Evolutionary conservation across 2,888 invertebrate species (phyloP).

Genomic region (Pammene fasciana): DNA sequence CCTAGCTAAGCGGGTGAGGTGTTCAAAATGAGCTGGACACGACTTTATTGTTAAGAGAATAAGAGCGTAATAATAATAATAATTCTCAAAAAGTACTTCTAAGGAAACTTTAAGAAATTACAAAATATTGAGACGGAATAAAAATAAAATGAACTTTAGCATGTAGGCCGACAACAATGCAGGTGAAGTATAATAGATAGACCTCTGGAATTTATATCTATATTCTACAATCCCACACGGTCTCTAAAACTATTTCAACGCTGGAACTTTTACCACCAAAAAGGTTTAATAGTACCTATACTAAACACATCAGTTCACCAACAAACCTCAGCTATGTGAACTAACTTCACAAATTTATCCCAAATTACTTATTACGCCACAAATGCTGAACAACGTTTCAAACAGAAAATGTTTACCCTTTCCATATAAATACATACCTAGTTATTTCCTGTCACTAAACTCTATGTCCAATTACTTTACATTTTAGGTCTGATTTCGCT

Average conservation of each 20-base stretch:
- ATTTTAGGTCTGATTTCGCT: not conserved
- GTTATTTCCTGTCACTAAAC: not conserved
- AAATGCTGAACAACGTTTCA: constrained; percentile 29
- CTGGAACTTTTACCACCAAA: not conserved
- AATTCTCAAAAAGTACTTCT: no score
- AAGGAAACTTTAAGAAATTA: no score
- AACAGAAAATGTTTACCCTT: constrained; percentile 38
- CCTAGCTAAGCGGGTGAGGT: no score
- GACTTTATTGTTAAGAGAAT: no score
- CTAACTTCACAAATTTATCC: constrained; percentile 19
- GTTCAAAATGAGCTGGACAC: no score
- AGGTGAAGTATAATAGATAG: no score
- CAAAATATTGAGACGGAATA: no score
- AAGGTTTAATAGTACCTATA: not conserved
- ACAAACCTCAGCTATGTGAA: constrained; percentile 8
- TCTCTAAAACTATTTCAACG: not conserved
- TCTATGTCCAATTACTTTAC: not conserved
- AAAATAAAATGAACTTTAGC: no score
- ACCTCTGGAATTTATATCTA: no score
- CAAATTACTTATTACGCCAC: constrained; percentile 30
- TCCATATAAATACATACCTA: constrained; percentile 11
- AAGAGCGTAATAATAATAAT: no score
- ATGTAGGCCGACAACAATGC: no score
- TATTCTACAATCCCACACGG: no score
- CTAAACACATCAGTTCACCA: constrained; percentile 12